phyloP scores from a whole-genome alignment of 2,113 vertebrate species.

The Nanger granti region DNA sequence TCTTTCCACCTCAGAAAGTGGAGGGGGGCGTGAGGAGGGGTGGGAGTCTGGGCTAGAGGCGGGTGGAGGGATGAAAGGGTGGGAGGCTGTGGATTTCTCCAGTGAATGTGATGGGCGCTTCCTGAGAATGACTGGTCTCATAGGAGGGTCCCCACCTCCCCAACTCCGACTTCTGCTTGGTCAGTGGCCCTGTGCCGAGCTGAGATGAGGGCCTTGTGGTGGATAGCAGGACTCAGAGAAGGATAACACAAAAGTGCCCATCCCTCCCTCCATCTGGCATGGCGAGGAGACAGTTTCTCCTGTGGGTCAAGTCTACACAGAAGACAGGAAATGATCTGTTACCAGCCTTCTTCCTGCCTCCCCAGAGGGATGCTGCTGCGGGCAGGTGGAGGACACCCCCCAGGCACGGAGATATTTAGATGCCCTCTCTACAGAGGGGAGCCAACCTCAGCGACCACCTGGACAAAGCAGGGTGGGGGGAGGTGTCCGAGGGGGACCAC shows the following conservation, averaged over 20 bases:
- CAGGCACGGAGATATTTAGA: accelerated
- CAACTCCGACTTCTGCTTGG: not conserved
- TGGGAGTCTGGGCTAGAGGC: not conserved
- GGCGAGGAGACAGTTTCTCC: not conserved
- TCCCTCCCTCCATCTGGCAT: accelerated
- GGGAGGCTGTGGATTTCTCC: not conserved
- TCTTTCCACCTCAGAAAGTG: not conserved
- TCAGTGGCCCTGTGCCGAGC: not conserved
- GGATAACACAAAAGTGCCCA: accelerated
- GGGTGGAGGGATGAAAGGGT: not conserved
- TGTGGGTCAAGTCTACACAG: accelerated
- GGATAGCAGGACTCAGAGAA: too few relatives aligned
- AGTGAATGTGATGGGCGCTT: not conserved
- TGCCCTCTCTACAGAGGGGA: not conserved
- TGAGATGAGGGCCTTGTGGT: too few relatives aligned
- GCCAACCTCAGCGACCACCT: not conserved
- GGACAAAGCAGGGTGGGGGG: not conserved
- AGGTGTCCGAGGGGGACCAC: not conserved
- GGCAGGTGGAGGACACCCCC: not conserved
- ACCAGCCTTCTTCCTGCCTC: not conserved
- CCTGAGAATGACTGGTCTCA: not conserved
- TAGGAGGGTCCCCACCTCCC: accelerated
- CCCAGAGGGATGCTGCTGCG: not conserved
- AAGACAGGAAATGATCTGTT: not conserved
- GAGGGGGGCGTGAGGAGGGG: not conserved